Evolutionary conservation across 2,113 vertebrate genomes (phyloP).

Genomic region (Apus apus): DNA sequence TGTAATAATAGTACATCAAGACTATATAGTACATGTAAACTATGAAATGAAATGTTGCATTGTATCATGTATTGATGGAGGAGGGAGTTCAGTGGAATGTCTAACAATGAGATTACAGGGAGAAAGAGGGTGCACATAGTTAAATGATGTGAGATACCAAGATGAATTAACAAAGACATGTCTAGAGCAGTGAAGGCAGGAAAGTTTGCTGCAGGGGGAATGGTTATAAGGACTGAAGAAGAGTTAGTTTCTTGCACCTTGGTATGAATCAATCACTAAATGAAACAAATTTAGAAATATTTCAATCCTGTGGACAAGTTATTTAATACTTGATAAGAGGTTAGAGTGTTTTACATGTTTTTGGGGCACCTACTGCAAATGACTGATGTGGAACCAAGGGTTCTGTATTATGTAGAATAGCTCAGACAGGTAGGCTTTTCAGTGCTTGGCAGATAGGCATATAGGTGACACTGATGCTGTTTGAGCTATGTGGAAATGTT

Average conservation of each 20-base stretch:
- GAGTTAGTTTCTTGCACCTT: background rate
- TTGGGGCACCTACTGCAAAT: background rate
- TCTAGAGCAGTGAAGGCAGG: background rate
- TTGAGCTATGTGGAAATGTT: background rate
- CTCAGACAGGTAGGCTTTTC: background rate
- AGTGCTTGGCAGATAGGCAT: background rate
- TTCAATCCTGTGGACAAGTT: background rate
- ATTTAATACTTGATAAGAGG: background rate
- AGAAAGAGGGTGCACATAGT: accelerated
- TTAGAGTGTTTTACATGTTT: background rate
- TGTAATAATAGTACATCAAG: background rate
- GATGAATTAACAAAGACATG: background rate
- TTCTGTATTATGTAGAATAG: background rate
- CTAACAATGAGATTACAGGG: background rate
- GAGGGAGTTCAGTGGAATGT: background rate
- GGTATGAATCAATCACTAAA: background rate
- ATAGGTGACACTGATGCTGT: background rate
- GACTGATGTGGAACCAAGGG: background rate
- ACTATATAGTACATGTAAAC: background rate
- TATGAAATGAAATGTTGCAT: background rate
- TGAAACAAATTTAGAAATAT: background rate
- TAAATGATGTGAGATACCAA: background rate
- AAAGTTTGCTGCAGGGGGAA: background rate
- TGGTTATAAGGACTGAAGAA: background rate
- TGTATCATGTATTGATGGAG: background rate